Evolutionary conservation across 1,140 invertebrate genomes (phyloP), one percentile per base, ranked within the genome.

Genomic region (Drosophila virilis): DNA sequence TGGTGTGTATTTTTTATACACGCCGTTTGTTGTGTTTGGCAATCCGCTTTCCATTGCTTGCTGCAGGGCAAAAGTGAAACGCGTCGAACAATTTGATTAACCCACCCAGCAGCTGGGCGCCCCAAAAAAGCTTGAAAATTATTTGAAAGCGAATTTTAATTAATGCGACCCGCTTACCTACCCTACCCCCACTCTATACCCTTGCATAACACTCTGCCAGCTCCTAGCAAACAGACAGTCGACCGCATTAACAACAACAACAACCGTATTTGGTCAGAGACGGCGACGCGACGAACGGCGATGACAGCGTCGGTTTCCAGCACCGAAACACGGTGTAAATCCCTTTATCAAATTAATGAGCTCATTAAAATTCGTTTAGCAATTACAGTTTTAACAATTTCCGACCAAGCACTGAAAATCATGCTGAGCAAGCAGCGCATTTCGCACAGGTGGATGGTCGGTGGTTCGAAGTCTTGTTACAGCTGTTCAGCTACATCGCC

Each of bases 331-430:
- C 85, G 74, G 80, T 89, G 84, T 90, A 89, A 91, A 91, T 89
- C 81, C 84, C 89, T 91, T 91, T 91, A 89, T 91, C 80, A 89
- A 91, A 91, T 91, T 91, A 91, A 91, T 91, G 89, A 91, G 89
- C 89, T 91, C 89, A 90, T 91, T 91, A 91, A 91, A 91, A 91
- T 91, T 91, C 89, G 89, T 91, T 91, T 91, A 91, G 90, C 89
- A 91, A 91, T 91, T 91, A 91, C 85, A 89, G 82, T 91, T 91
- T 91, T 91, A 88, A 90, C 89, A 91, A 83, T 91, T 85, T 91
- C 84, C 84, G 80, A 51, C 60, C 55, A 33, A 28, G 37, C 9
- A 15, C 33, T 33, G 22, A 38, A 17, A 68, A 69, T 73, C 73
- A 60, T 74, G 84, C 80, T 89, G 85, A 74, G 76, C 58, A 66